Conservation (phyloP, 2,888 invertebrate genomes). For the Eupithecia pulchellata region DNA sequence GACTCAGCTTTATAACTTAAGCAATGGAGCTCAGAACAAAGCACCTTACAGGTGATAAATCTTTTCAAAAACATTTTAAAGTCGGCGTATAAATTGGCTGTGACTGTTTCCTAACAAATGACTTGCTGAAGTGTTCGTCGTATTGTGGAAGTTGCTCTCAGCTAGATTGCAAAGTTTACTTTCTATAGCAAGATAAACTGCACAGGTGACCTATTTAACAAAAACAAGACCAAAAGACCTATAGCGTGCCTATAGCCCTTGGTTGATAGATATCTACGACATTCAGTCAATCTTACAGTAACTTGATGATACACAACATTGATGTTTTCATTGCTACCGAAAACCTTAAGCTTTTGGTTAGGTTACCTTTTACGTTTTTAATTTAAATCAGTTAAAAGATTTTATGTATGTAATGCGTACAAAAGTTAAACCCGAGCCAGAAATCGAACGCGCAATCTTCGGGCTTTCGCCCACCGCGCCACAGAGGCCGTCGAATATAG, state of each 20-base stretch:
- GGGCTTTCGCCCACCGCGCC: too few species aligned
- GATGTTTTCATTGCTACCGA: too few species aligned
- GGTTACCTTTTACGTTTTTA: too few species aligned
- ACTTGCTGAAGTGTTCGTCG: slow-evolving; percentile 43
- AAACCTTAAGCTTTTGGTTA: too few species aligned
- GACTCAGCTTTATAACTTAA: neutral
- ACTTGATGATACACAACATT: too few species aligned
- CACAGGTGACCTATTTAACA: neutral
- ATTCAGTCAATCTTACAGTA: neutral
- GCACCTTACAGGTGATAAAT: slow-evolving; percentile 38
- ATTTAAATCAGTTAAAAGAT: too few species aligned
- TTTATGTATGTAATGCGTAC: too few species aligned
- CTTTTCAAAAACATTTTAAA: slow-evolving; percentile 37
- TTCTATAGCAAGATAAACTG: slow-evolving; percentile 12
- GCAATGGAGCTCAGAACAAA: slow-evolving; percentile 9
- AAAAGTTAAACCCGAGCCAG: too few species aligned
- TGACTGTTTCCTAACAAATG: slow-evolving; percentile 49
- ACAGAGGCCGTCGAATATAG: too few species aligned
- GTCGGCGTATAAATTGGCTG: slow-evolving; percentile 42
- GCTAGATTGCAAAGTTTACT: slow-evolving; percentile 50
- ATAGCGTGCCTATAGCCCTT: neutral
- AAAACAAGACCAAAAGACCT: neutral
- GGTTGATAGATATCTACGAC: neutral
- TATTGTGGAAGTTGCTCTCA: slow-evolving; percentile 54
- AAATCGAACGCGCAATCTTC: too few species aligned